Base-by-base conservation (phyloP, 2,113 vertebrate species). In the Sitta europaea region DNA sequence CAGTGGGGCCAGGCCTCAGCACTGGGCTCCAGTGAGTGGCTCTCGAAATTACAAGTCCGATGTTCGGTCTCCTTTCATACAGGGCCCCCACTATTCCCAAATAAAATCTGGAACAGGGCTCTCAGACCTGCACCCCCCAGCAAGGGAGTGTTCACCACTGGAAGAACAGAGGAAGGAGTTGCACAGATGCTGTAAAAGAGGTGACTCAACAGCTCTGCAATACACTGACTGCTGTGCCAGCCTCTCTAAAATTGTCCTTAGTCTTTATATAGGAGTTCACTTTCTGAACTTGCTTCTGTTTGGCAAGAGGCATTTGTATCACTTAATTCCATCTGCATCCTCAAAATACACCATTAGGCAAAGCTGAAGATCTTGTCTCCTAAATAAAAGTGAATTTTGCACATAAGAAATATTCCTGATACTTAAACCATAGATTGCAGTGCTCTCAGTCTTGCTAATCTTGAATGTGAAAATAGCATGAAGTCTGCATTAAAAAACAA, bases 1-100 rank as follows among this genome's bases (percentile, higher is more conserved):
- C 0, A 0, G 42, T 9, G 14, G 45, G 33, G 35, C 5, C 65
- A 53, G 8, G 4, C 48, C 71, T 75, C 74, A 59, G 58, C 35
- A 27, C 5, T 0, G 42, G 19, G 57, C 40, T 83, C 27, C 66
- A 53, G 1, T 0, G 13, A 75, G 24, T 0, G 1, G 21, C 43
- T 65, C 53, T 4, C 35, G 43, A 45, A 90, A 82, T 50, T 11
- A 8, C 12, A 78, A 40, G 35, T 33, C n/a, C 53, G 4, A 1
- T 36, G 35, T 51, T 75, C 55, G 35, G 25, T 31, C 78, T 71
- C 29, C 47, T 25, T n/a, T 17, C 3, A 47, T 29, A 28, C 1
- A n/a, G 2, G 20, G 59, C 29, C 16, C 33, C 6, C 12, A 6
- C 12, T 28, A 24, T 9, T 62, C 42, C 43, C 55, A 71, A 38